phyloP scores from a whole-genome alignment of 1,140 invertebrate genomes.

The Drosophila nigrodunni region DNA sequence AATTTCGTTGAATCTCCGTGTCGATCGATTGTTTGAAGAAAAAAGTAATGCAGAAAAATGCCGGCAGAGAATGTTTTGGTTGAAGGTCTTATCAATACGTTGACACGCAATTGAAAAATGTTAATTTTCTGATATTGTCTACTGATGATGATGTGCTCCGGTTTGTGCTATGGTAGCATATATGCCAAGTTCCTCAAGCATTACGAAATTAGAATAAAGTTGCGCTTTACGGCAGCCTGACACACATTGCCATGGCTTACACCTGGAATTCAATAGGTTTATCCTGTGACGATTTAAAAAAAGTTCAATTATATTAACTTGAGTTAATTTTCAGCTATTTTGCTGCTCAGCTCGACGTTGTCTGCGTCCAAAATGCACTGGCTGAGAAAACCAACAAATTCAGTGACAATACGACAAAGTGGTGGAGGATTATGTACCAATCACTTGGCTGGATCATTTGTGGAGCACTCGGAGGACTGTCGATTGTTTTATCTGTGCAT shows the following conservation, averaged over 20 bases:
- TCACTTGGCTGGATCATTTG: conserved; percentile 69
- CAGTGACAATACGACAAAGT: conserved; percentile 69
- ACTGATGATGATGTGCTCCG: conserved; percentile 18
- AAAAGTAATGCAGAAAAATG: conserved; percentile 43
- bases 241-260: conserved; percentile 30
- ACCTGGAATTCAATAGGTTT: conserved; percentile 20
- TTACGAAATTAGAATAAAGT: conserved; percentile 76
- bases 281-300: conserved; percentile 1
- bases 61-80: conserved; percentile 43
- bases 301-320: not conserved
- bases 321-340: not conserved
- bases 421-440: conserved; percentile 52
- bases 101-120: conserved; percentile 71
- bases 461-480: conserved; percentile 68
- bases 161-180: conserved; percentile 38
- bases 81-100: conserved; percentile 58
- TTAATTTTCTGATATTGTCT: conserved; percentile 74
- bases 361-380: conserved; percentile 4
- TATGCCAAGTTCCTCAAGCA: conserved; percentile 60
- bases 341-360: conserved; percentile 10
- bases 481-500: conserved; percentile 73
- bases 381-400: conserved; percentile 65
- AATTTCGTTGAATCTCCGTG: conserved; percentile 41
- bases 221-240: conserved; percentile 59
- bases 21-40: conserved; percentile 39